Percentiles rank a stretch among this genome's conserved stretches.
Evolutionary conservation across 2,888 invertebrate species (phyloP).

Genomic region (Eupithecia subumbrata): DNA sequence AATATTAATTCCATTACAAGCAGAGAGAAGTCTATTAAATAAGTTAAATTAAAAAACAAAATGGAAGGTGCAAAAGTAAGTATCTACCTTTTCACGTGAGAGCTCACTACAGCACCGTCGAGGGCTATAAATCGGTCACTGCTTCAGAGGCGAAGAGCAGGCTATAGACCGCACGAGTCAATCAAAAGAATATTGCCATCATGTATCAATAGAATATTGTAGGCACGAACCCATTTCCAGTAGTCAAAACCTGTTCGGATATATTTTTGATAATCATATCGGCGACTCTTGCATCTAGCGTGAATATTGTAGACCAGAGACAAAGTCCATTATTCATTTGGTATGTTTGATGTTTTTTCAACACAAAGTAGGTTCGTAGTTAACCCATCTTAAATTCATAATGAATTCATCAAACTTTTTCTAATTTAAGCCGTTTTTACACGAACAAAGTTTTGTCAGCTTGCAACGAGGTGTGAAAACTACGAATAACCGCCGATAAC

Average conservation of each 20-base stretch:
- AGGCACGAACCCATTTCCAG: too few relatives aligned
- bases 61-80: slow-evolving; percentile 39
- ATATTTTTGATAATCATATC: too few relatives aligned
- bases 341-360: too few relatives aligned
- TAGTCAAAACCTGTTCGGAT: too few relatives aligned
- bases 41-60: slow-evolving; percentile 26
- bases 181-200: not conserved
- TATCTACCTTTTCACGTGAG: slow-evolving; percentile 38
- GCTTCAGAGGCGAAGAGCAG: slow-evolving; percentile 43
- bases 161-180: slow-evolving; percentile 3
- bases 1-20: not conserved
- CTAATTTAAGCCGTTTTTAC: too few relatives aligned
- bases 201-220: too few relatives aligned
- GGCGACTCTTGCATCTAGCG: too few relatives aligned
- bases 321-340: too few relatives aligned
- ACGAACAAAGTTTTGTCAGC: not conserved
- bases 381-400: too few relatives aligned
- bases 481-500: not conserved
- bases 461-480: not conserved
- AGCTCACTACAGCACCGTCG: slow-evolving; percentile 43
- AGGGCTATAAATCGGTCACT: slow-evolving; percentile 57
- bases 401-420: too few relatives aligned
- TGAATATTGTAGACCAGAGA: too few relatives aligned
- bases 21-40: slow-evolving; percentile 3
- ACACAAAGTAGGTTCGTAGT: too few relatives aligned